phyloP scores from a whole-genome alignment of 2,888 invertebrate genomes.

The Orthosia gothica region DNA sequence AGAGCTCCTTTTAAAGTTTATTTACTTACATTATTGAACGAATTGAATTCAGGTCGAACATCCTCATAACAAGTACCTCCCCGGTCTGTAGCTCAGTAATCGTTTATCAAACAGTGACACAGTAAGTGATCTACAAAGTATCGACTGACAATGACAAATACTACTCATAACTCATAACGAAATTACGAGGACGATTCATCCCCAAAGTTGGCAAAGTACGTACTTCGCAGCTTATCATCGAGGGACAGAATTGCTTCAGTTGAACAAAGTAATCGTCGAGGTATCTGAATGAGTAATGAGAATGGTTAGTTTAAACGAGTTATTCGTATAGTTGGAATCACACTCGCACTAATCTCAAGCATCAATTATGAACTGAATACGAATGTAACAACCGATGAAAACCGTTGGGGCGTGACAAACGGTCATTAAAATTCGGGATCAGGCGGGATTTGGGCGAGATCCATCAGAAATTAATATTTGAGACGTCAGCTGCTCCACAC shows the following conservation, averaged over 20 bases:
- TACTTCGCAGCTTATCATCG: slow-evolving; percentile 77
- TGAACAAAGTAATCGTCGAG: slow-evolving; percentile 81
- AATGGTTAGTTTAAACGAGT: slow-evolving; percentile 79
- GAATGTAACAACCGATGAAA: slow-evolving; percentile 77
- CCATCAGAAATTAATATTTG: slow-evolving; percentile 87
- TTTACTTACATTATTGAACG: slow-evolving; percentile 26
- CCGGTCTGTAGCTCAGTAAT: slow-evolving; percentile 12
- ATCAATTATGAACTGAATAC: slow-evolving; percentile 83
- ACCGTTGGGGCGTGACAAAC: slow-evolving; percentile 68
- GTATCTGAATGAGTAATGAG: slow-evolving; percentile 84
- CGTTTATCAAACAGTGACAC: slow-evolving; percentile 50
- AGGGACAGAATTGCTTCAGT: slow-evolving; percentile 80
- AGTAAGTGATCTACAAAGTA: slow-evolving; percentile 52
- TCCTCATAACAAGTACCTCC: slow-evolving; percentile 17
- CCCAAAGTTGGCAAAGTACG: slow-evolving; percentile 77
- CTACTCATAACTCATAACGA: slow-evolving; percentile 74
- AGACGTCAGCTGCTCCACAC: slow-evolving; percentile 86
- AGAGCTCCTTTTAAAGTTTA: slow-evolving; percentile 62
- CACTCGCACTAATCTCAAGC: slow-evolving; percentile 79
- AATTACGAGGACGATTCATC: slow-evolving; percentile 81
- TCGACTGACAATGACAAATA: slow-evolving; percentile 71
- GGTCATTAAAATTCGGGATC: slow-evolving; percentile 81
- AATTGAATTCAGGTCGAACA: slow-evolving; percentile 47
- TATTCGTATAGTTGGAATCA: slow-evolving; percentile 80
- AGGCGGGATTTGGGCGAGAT: slow-evolving; percentile 76